Evolutionary conservation across 2,888 invertebrate species (phyloP), one percentile per base, ranked within the genome.

Genomic region (Yponomeuta plumbellus): DNA sequence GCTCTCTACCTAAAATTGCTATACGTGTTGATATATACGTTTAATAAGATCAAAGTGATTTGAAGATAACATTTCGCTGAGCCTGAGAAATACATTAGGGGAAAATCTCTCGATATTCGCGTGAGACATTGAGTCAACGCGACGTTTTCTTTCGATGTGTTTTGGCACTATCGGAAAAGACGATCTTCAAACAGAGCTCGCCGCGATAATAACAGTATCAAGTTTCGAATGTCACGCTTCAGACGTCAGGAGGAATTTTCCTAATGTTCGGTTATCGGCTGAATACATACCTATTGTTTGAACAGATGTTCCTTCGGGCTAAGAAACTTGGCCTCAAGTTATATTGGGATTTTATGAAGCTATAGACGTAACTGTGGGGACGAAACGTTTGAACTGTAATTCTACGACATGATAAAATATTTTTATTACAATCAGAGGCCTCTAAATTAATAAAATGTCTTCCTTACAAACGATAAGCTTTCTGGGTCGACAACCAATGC

Each of bases 241-340:
- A 58, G 21, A 52, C 44, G 44, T 52, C 22, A 59, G 23, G 23
- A 59, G 59, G 23, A 59, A 59, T 59, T 23, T 52, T 59, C 59
- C 59, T 59, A 21, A 59, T 21, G 22, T 13, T 22, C 59, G 61
- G 10, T 52, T 66, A 66, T 62, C 66, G 66, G 66, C 11, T 66
- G 66, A 66, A 34, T 34, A 62, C 66, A 62, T 56, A 63, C 57
- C 62, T 66, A 13, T 66, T 66, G 66, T 63, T 44, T 39, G 61
- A 62, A 66, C 63, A 66, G 62, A 62, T 66, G 66, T 66, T 66
- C 52, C 52, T 61, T 56, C 20, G 34, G 23, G 23, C 23, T 21
- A 23, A 1, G 23, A 23, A 59, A 59, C 22, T 59, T 59, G 59
- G 59, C 21, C 59, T 23, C 22, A 23, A 59, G 59, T 59, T 21